Evolutionary conservation across 2,797 vertebrate genomes (phyloP), one percentile per base, ranked within the genome.

Genomic region (Gastrophryne carolinensis): DNA sequence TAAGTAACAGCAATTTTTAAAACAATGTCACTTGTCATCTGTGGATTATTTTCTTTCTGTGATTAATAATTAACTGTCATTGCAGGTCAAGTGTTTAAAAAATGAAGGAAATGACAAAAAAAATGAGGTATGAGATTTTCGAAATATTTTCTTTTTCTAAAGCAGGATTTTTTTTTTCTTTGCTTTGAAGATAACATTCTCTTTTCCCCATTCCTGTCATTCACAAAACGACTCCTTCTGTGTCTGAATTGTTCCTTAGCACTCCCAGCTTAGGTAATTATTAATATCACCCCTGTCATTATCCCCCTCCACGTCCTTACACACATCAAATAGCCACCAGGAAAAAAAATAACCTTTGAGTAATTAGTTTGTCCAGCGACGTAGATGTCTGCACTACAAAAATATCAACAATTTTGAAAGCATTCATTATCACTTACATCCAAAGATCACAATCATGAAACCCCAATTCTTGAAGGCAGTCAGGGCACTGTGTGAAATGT

Each of bases 271-370:
- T 2, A 68, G 65, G 65, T 68, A 68, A 68, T 68, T 54, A 68
- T 68, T 68, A 54, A 68, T 68, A 50, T 26, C 65, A 56, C 65
- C 34, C 39, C 50, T 56, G 65, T 56, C 65, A 68, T 54, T 56
- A 68, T 26, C 4, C 21, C 10, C 29, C n/a, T 34, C n/a, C n/a
- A n/a, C 41, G 50, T 68, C 56, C 65, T 27, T 34, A 29, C 34
- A 54, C 65, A 56, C 65, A 68, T 68, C 34, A 54, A 17, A 68
- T 37, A 13, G 50, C 11, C 34, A 62, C 39, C 26, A 26, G 24
- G 35, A 60, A 60, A 19, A 37, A 26, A 61, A 32, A 47, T 32
- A 19, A 19, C 39, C 30, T 19, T 21, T 21, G 12, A 34, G 19
- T 32, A 64, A 29, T 23, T 34, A 34, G 32, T 65, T 30, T 7